phyloP scores from a whole-genome alignment of 2,888 invertebrate genomes.

The Hemicrepidius hirtus region DNA sequence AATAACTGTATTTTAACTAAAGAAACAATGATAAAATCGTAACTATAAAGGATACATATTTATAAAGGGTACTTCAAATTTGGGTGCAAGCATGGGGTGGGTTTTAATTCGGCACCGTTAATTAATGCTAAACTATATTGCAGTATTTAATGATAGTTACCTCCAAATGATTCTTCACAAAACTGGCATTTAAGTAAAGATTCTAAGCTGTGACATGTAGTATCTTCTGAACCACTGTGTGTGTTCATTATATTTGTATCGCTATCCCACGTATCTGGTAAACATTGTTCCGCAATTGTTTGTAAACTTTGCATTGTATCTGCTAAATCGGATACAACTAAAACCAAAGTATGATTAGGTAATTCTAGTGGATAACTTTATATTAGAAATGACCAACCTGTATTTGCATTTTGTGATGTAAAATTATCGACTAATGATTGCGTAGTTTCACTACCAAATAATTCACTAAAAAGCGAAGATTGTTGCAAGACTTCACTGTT shows the following conservation, averaged over 20 bases:
- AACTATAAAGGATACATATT: too few relatives aligned
- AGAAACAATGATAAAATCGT: neutral
- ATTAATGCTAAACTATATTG: too few relatives aligned
- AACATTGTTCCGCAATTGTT: slow-evolving; percentile 70
- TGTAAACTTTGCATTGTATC: slow-evolving; percentile 71
- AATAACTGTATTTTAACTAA: too few relatives aligned
- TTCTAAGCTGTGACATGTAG: slow-evolving; percentile 62
- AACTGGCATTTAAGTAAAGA: slow-evolving; percentile 68
- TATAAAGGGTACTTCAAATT: too few relatives aligned
- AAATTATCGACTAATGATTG: slow-evolving; percentile 68
- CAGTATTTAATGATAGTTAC: too few relatives aligned
- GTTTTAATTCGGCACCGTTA: too few relatives aligned
- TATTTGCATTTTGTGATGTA: slow-evolving; percentile 63
- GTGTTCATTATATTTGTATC: slow-evolving; percentile 64
- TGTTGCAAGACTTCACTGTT: slow-evolving; percentile 67
- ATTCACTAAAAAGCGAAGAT: slow-evolving; percentile 68
- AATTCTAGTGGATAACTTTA: neutral
- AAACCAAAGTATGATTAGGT: neutral
- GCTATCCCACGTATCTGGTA: slow-evolving; percentile 70
- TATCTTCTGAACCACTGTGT: slow-evolving; percentile 63
- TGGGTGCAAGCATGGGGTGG: too few relatives aligned
- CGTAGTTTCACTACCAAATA: slow-evolving; percentile 67
- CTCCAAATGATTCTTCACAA: slow-evolving; percentile 68
- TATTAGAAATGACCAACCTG: slow-evolving; percentile 57
- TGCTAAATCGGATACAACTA: slow-evolving; percentile 63